Conservation (phyloP, 1,140 invertebrate species). For the Agrypnia vestita region DNA sequence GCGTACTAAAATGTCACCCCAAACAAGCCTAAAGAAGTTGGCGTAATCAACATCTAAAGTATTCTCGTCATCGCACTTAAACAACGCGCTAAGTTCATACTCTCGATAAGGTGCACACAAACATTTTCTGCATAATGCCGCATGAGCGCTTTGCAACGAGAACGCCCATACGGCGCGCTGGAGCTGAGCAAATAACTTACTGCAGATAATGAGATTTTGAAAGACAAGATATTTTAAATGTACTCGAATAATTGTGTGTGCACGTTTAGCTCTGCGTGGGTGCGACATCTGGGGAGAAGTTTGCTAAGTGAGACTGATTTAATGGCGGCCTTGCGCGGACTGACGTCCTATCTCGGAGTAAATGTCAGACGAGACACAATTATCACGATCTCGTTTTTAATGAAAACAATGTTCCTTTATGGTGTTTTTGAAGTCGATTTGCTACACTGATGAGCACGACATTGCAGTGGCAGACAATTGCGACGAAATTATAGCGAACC, state of each 20-base stretch:
- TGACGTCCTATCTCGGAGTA: not conserved
- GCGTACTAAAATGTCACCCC: too few species aligned
- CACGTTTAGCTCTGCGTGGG: not conserved
- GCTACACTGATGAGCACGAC: too few species aligned
- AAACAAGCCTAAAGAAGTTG: too few species aligned
- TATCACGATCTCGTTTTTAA: conserved; percentile 8
- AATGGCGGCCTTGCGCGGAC: not conserved
- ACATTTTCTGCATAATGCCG: too few species aligned
- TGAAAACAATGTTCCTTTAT: too few species aligned
- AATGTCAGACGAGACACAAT: not conserved
- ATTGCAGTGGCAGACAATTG: too few species aligned
- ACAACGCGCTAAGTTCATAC: too few species aligned
- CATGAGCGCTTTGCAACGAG: not conserved
- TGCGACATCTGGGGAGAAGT: not conserved
- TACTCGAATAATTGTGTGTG: conserved; percentile 12
- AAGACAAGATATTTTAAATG: conserved; percentile 15
- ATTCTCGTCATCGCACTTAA: too few species aligned
- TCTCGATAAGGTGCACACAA: too few species aligned
- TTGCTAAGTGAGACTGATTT: not conserved
- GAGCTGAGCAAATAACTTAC: not conserved
- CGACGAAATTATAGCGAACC: too few species aligned
- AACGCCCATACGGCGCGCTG: not conserved
- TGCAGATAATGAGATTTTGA: conserved; percentile 14
- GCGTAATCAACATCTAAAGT: too few species aligned
- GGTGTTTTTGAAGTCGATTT: too few species aligned